Evolutionary conservation across 2,888 invertebrate species (phyloP).

Genomic region (Pecten maximus): DNA sequence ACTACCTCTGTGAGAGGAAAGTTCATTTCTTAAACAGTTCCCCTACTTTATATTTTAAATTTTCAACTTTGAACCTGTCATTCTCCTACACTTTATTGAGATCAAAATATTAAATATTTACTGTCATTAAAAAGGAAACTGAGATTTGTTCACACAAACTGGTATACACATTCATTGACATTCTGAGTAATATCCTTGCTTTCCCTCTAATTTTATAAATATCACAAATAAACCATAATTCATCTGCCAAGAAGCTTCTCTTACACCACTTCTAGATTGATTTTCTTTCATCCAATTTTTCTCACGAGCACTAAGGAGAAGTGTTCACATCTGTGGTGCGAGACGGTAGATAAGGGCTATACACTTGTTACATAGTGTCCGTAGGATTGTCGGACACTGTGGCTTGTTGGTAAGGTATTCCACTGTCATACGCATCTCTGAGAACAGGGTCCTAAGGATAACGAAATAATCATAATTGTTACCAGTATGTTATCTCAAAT

Average conservation of each 20-base stretch:
- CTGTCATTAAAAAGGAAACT: neutral
- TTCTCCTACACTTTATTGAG: too few relatives aligned
- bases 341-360: constrained; percentile 90
- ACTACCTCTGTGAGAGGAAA: too few relatives aligned
- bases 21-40: too few relatives aligned
- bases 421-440: constrained; percentile 90
- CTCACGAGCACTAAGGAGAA: neutral
- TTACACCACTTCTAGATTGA: neutral
- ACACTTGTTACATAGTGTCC: constrained; percentile 85
- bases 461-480: constrained; percentile 42
- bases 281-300: neutral
- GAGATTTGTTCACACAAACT: neutral
- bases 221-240: neutral
- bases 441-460: constrained; percentile 87
- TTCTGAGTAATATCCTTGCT: neutral
- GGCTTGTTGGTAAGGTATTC: constrained; percentile 88
- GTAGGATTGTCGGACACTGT: constrained; percentile 87
- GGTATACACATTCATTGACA: neutral
- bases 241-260: neutral
- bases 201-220: neutral
- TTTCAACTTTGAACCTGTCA: too few relatives aligned
- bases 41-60: too few relatives aligned
- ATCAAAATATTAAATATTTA: neutral
- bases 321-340: constrained; percentile 85
- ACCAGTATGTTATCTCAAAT: too few relatives aligned